Percentiles rank a stretch among this genome's conserved stretches.
Evolutionary conservation across 2,797 vertebrate species (phyloP).

Genomic region (Australoheros facetus): DNA sequence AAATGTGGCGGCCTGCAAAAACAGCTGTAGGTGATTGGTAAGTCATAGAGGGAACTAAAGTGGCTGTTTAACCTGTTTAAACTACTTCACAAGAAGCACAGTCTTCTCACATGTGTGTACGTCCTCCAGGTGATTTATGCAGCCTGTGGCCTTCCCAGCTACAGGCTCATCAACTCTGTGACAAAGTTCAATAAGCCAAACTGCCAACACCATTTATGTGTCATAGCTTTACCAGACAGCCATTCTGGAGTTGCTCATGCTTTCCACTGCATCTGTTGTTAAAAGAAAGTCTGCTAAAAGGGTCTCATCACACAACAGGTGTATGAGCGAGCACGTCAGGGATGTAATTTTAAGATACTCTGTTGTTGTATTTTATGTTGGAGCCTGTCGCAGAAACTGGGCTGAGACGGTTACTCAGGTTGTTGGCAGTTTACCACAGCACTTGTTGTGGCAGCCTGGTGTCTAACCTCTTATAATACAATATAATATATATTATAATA

Average conservation of each 20-base stretch:
- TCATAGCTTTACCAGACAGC: slow-evolving; percentile 27
- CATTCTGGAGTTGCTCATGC: background rate
- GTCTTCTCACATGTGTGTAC: slow-evolving; percentile 10
- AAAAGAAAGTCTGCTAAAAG: slow-evolving; percentile 16
- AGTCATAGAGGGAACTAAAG: slow-evolving; percentile 30
- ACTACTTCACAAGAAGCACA: slow-evolving; percentile 24
- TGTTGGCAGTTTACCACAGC: slow-evolving; percentile 39
- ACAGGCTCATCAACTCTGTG: slow-evolving; percentile 37
- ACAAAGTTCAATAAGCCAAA: slow-evolving; percentile 49
- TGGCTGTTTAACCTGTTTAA: slow-evolving; percentile 20
- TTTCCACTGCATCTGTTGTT: background rate
- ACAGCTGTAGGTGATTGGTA: slow-evolving; percentile 31
- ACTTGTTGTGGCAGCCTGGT: slow-evolving; percentile 29
- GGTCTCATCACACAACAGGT: slow-evolving; percentile 19
- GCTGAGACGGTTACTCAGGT: slow-evolving; percentile 19
- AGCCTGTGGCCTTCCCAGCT: slow-evolving; percentile 32
- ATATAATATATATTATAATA: too few species aligned
- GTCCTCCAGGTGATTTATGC: slow-evolving; percentile 36
- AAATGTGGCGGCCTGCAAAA: slow-evolving; percentile 48
- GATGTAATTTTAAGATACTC: slow-evolving; percentile 43
- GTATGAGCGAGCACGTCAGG: slow-evolving; percentile 22
- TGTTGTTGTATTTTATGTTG: slow-evolving; percentile 34
- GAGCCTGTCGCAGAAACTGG: slow-evolving; percentile 11
- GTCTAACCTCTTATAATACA: slow-evolving; percentile 2
- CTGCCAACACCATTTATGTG: slow-evolving; percentile 32